Percentiles rank a stretch among this genome's conserved stretches.
phyloP scores from a whole-genome alignment of 2,888 invertebrate species.

The Himalopsyche japonica region DNA sequence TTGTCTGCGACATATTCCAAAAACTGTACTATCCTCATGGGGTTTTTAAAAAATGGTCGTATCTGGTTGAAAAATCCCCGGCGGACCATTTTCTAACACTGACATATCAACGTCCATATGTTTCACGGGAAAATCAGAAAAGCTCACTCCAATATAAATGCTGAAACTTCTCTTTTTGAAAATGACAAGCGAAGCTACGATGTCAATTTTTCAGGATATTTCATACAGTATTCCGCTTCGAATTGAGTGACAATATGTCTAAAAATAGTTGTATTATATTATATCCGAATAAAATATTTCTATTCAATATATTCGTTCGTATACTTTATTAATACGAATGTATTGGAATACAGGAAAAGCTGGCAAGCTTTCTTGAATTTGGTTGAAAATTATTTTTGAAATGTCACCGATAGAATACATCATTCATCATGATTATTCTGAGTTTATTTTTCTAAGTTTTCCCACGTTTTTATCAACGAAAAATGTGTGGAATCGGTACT shows the following conservation, averaged over 20 bases:
- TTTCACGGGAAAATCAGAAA: not conserved
- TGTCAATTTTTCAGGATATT: not conserved
- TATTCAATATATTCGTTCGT: not conserved
- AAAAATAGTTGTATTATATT: not conserved
- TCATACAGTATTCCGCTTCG: not conserved
- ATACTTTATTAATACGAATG: not conserved
- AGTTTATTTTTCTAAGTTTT: no score
- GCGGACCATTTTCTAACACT: not conserved
- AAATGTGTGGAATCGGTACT: no score
- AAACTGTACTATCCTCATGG: not conserved
- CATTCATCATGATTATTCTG: no score
- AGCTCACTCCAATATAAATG: not conserved
- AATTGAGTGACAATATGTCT: not conserved
- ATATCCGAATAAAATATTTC: not conserved
- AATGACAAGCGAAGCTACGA: not conserved
- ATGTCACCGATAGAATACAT: no score
- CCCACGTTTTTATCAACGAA: no score
- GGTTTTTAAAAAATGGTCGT: not conserved
- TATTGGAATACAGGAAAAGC: not conserved
- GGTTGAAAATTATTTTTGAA: no score
- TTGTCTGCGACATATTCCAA: not conserved
- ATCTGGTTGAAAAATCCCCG: not conserved
- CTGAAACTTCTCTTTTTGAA: not conserved
- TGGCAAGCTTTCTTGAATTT: no score
- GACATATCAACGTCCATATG: not conserved